Conservation (phyloP, 2,113 vertebrate genomes). For the Caranx melampygus region DNA sequence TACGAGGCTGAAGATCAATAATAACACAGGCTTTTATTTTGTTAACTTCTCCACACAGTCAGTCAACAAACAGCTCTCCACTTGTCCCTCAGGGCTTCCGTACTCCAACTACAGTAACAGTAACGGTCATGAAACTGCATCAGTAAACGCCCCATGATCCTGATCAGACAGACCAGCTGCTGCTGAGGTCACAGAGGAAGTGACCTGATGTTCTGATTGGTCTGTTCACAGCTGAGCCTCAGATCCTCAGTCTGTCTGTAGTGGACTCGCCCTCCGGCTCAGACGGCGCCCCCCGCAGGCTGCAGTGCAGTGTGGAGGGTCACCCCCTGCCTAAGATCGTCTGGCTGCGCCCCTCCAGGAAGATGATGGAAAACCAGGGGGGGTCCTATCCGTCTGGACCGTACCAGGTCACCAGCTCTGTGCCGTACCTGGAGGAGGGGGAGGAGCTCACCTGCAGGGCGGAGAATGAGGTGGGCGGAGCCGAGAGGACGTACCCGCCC, state of each 20-base stretch:
- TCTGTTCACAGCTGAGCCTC: slow-evolving; percentile 6
- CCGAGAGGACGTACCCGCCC: slow-evolving; percentile 4
- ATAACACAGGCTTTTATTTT: too few species aligned
- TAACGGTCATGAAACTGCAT: too few species aligned
- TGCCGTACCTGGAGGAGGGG: slow-evolving; percentile 22
- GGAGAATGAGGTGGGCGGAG: neutral
- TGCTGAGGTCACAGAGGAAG: too few species aligned
- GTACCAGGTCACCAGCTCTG: neutral
- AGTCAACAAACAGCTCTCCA: too few species aligned
- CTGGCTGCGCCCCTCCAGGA: slow-evolving; percentile 14
- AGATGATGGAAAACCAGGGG: neutral
- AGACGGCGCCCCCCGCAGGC: neutral
- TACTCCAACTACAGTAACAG: too few species aligned
- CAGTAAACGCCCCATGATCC: too few species aligned
- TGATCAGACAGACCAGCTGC: too few species aligned
- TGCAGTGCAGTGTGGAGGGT: slow-evolving; percentile 45
- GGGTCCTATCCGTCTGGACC: rapidly evolving
- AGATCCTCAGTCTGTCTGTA: slow-evolving; percentile 27
- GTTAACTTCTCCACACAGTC: too few species aligned
- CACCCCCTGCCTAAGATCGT: slow-evolving; percentile 18
- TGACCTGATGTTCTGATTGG: too few species aligned
- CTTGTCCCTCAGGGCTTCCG: too few species aligned
- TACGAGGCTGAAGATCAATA: too few species aligned
- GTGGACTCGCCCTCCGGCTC: neutral
- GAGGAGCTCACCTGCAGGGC: slow-evolving; percentile 40